phyloP scores from a whole-genome alignment of 1,140 invertebrate species.

The Drosophila pandora region DNA sequence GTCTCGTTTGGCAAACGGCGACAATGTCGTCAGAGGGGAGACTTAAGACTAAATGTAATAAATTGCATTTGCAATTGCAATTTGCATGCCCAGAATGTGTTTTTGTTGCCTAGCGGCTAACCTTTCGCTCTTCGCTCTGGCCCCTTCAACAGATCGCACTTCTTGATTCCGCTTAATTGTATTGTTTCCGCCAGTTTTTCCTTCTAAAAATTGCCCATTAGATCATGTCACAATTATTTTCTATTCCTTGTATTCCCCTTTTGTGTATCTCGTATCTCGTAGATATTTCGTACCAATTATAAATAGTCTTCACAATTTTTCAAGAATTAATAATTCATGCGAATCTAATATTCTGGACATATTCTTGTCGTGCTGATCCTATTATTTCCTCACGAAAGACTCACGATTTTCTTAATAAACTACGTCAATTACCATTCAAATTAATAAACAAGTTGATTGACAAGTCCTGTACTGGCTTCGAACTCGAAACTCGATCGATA shows the following conservation, averaged over 20 bases:
- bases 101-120: constrained; percentile 20
- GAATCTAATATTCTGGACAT: constrained; percentile 5
- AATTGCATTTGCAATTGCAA: constrained; percentile 65
- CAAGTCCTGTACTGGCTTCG: background rate
- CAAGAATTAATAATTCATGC: constrained; percentile 21
- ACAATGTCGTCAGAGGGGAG: constrained; percentile 58
- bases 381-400: constrained; percentile 17
- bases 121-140: constrained; percentile 33
- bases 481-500: constrained; percentile 15
- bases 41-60: constrained; percentile 50
- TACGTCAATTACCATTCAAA: constrained; percentile 39
- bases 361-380: constrained; percentile 15
- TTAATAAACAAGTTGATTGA: constrained; percentile 31
- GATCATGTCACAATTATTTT: constrained; percentile 78
- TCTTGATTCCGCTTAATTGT: constrained; percentile 28
- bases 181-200: constrained; percentile 43
- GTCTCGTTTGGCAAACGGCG: constrained; percentile 44
- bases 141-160: constrained; percentile 28
- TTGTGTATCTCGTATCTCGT: background rate
- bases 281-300: background rate
- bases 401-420: constrained; percentile 40
- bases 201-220: constrained; percentile 73
- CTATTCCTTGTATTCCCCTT: constrained; percentile 26
- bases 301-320: constrained; percentile 7
- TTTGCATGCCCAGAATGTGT: constrained; percentile 40